Evolutionary conservation across 2,888 invertebrate genomes (phyloP).

Genomic region (Schizotus pectinicornis): DNA sequence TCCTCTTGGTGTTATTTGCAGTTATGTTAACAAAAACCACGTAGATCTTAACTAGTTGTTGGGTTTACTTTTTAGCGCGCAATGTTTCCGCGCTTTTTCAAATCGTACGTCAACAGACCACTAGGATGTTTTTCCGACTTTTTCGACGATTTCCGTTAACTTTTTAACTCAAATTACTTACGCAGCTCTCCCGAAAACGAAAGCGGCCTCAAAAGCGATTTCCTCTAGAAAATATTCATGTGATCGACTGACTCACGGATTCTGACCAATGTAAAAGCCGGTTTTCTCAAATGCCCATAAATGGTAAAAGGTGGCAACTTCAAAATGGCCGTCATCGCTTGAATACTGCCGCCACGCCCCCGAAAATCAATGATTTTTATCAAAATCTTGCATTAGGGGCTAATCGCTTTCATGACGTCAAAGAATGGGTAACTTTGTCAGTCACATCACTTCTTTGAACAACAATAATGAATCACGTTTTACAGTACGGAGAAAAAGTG

Average conservation of each 20-base stretch:
- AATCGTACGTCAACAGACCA: slow-evolving; percentile 23
- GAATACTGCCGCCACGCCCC: slow-evolving; percentile 56
- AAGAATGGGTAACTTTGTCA: too few species aligned
- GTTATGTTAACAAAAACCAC: not conserved
- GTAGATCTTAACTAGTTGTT: not conserved
- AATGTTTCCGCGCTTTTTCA: slow-evolving; percentile 43
- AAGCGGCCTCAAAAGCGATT: too few species aligned
- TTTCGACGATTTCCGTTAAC: too few species aligned
- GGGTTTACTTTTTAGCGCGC: slow-evolving; percentile 42
- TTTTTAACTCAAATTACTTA: too few species aligned
- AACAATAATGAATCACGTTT: too few species aligned
- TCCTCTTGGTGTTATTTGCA: not conserved
- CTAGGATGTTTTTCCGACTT: too few species aligned
- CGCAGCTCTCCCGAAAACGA: too few species aligned
- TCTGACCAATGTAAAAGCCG: slow-evolving; percentile 64
- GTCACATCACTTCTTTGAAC: too few species aligned
- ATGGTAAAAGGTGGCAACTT: slow-evolving; percentile 62
- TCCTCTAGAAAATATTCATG: slow-evolving; percentile 11
- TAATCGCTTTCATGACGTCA: too few species aligned
- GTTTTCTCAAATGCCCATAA: slow-evolving; percentile 69
- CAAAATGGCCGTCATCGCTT: slow-evolving; percentile 56
- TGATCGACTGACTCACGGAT: slow-evolving; percentile 41
- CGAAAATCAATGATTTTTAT: slow-evolving; percentile 27
- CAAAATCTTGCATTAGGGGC: not conserved
- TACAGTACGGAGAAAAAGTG: too few species aligned